Conservation (phyloP, 1,140 invertebrate genomes). For the Lepidurus apus region DNA sequence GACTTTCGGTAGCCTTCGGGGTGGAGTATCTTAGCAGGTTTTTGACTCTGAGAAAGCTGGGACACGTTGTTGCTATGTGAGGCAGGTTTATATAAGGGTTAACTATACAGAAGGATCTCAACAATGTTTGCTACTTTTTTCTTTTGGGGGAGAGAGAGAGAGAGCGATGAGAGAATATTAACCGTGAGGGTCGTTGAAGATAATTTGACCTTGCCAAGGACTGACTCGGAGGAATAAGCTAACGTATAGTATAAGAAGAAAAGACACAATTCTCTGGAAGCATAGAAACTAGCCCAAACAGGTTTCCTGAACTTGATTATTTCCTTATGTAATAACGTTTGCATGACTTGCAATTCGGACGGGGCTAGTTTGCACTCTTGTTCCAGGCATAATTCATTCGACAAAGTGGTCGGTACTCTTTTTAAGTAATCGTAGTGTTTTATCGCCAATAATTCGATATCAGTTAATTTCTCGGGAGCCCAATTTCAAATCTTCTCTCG, state of each 20-base stretch:
- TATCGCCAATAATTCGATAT: too few species aligned
- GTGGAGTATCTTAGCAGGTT: neutral
- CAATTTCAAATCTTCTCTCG: too few species aligned
- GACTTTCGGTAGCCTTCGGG: neutral
- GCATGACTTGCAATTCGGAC: too few species aligned
- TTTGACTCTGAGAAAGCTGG: neutral
- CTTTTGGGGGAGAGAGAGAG: neutral
- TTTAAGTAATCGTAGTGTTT: too few species aligned
- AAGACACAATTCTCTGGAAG: too few species aligned
- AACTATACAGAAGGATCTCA: neutral
- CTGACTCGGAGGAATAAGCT: neutral
- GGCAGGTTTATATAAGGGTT: neutral
- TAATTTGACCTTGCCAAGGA: neutral
- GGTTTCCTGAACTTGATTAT: too few species aligned
- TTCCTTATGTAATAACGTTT: too few species aligned
- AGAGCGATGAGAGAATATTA: neutral
- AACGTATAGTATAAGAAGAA: neutral
- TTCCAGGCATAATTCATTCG: too few species aligned
- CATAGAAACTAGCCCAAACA: too few species aligned
- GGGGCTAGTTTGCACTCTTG: too few species aligned
- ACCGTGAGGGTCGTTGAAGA: neutral
- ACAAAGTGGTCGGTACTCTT: too few species aligned
- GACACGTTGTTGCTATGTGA: conserved; percentile 12
- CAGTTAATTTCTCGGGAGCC: too few species aligned
- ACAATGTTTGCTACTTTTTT: neutral